Base-by-base conservation (phyloP, 2,113 vertebrate species). In the Burhinus bistriatus region DNA sequence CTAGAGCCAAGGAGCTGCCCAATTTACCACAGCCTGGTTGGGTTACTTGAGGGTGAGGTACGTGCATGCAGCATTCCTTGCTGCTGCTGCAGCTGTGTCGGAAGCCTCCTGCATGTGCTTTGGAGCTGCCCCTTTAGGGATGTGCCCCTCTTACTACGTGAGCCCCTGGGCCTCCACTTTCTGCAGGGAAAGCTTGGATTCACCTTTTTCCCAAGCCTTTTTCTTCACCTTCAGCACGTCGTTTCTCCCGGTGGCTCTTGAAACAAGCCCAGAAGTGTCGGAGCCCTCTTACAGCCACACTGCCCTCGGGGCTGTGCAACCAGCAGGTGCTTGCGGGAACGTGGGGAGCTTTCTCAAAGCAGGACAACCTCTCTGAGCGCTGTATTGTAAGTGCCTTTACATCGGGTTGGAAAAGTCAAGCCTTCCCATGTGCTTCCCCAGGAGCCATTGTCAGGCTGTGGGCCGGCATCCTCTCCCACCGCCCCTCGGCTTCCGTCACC, bases 401-500 rank as follows among this genome's bases (percentile, higher is more conserved):
- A 42, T 6, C 12, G n/a, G 22, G 17, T 34, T 89, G 87, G 76
- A 88, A 66, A 61, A 57, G 19, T 2, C 3, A 1, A 90, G 25
- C 51, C 40, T 87, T 73, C 69, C 25, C 9, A 12, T 15, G 42
- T 26, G 21, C 19, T 84, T 58, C 44, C 71, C 34, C 38, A 29
- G 72, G n/a, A 64, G 47, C 12, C 2, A 3, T 36, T 26, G n/a
- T 29, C 30, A 68, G 66, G 27, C 59, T 1, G 1, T 14, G 40
- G 61, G 21, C 40, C 47, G 49, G 6, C 9, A 17, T 64, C 49
- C 29, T 57, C 18, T 80, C 49, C 70, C 23, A 7, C 38, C 1
- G 4, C 12, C 52, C 65, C 34, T 82, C 0, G 0, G n/a, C 49
- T 47, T 65, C 0, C 0, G 49, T 54, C 17, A 15, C 54, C 2